Percentiles rank a stretch among this genome's conserved stretches.
phyloP scores from a whole-genome alignment of 2,888 invertebrate genomes.

The Leptinotarsa peninsularis region DNA sequence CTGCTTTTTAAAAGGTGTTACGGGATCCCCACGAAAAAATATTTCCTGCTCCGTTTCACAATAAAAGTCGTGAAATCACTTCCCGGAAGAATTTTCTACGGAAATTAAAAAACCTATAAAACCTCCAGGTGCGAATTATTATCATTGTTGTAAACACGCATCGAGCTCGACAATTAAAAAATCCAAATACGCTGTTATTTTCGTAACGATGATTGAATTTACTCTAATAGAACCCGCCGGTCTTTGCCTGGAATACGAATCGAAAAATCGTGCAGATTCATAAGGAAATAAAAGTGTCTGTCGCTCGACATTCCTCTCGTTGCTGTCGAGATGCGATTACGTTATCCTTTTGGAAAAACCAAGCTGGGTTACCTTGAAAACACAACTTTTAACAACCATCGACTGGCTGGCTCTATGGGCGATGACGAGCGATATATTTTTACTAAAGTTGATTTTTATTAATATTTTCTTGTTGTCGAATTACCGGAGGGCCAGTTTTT shows the following conservation, averaged over 20 bases:
- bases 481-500: background rate
- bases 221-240: background rate
- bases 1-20: no score
- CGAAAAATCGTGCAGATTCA: constrained; percentile 28
- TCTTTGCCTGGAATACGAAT: constrained; percentile 27
- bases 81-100: background rate
- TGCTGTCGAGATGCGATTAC: constrained; percentile 47
- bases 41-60: no score
- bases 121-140: background rate
- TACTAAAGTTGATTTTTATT: background rate
- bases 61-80: background rate
- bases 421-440: constrained; percentile 11
- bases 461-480: background rate
- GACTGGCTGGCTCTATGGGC: background rate
- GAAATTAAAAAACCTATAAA: background rate
- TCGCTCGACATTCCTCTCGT: constrained; percentile 38
- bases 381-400: constrained; percentile 36
- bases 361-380: constrained; percentile 47
- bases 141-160: background rate
- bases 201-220: background rate
- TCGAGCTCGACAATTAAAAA: background rate
- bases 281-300: constrained; percentile 33
- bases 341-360: constrained; percentile 54
- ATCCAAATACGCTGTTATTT: background rate
- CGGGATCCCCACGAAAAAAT: no score